A percentile compares a stretch with the other conserved stretches of the same genome.
Evolutionary conservation across 2,113 vertebrate genomes (phyloP).

Genomic region (Hymenochirus boettgeri): DNA sequence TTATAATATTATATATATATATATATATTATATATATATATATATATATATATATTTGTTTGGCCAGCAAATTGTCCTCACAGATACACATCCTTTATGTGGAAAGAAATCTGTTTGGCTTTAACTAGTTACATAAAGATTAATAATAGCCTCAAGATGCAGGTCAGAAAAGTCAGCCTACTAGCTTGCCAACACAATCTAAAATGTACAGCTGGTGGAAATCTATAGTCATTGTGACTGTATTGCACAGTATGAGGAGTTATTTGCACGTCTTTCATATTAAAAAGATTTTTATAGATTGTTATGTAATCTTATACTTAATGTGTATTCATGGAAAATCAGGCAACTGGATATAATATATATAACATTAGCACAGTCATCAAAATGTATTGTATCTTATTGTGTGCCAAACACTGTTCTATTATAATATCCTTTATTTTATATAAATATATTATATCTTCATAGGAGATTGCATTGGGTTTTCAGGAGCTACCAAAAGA

Average conservation of each 20-base stretch:
- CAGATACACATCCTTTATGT: constrained; percentile 94
- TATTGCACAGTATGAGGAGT: constrained; percentile 53
- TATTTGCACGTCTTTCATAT: constrained; percentile 75
- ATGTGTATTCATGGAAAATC: constrained; percentile 69
- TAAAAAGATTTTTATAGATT: constrained; percentile 87
- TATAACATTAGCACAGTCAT: too few species aligned
- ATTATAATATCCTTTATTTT: too few species aligned
- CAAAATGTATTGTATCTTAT: neutral
- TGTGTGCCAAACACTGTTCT: too few species aligned
- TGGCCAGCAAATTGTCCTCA: constrained; percentile 86
- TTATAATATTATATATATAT: too few species aligned
- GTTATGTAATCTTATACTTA: constrained; percentile 86
- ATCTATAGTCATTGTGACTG: constrained; percentile 37
- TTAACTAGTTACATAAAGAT: constrained; percentile 90
- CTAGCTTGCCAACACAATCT: constrained; percentile 59
- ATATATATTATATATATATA: too few species aligned
- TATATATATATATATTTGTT: too few species aligned
- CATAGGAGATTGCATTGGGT: too few species aligned
- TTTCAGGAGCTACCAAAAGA: too few species aligned
- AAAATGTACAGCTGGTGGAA: constrained; percentile 54
- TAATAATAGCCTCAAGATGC: constrained; percentile 86
- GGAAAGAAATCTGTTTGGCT: constrained; percentile 98
- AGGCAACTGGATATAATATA: constrained; percentile 45
- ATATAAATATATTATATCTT: too few species aligned
- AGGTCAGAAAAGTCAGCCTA: constrained; percentile 76